phyloP scores from a whole-genome alignment of 2,113 vertebrate genomes.

The Gadus macrocephalus region DNA sequence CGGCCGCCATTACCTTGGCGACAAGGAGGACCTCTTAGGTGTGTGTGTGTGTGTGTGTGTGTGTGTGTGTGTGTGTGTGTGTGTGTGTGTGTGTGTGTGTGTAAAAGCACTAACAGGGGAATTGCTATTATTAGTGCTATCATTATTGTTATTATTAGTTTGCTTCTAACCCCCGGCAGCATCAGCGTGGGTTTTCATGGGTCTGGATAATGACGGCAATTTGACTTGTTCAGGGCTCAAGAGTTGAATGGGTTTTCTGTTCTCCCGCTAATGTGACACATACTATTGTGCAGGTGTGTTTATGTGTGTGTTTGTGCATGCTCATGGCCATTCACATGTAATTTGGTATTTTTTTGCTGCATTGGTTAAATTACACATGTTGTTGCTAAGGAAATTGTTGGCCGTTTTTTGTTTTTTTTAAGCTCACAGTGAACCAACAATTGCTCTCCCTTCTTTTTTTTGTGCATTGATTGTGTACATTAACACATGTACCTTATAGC shows the following conservation, averaged over 20 bases:
- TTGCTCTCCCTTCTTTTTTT: slow-evolving; percentile 27
- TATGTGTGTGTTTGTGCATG: not conserved
- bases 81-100: too few species aligned
- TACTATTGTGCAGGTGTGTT: slow-evolving; percentile 15
- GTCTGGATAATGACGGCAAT: slow-evolving; percentile 68
- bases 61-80: too few species aligned
- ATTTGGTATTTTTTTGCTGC: not conserved
- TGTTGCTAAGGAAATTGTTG: slow-evolving; percentile 46
- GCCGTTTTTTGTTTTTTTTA: slow-evolving; percentile 10
- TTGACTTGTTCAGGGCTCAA: slow-evolving; percentile 50
- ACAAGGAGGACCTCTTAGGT: too few species aligned
- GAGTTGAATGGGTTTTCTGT: slow-evolving; percentile 47
- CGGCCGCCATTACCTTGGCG: not conserved
- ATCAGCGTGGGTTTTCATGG: slow-evolving; percentile 59
- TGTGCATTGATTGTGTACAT: slow-evolving; percentile 1
- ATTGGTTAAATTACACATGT: slow-evolving; percentile 47
- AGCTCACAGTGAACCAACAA: slow-evolving; percentile 44
- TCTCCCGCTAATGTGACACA: slow-evolving; percentile 46
- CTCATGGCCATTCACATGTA: too few species aligned
- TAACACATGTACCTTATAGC: not conserved
- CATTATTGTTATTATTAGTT: slow-evolving; percentile 22
- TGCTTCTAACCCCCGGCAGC: slow-evolving; percentile 65
- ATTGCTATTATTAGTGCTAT: slow-evolving; percentile 62
- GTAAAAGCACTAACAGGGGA: slow-evolving; percentile 55
- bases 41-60: too few species aligned